Evolutionary conservation across 2,113 vertebrate species (phyloP), one percentile per base, ranked within the genome.

Genomic region (Marmota flaviventris): DNA sequence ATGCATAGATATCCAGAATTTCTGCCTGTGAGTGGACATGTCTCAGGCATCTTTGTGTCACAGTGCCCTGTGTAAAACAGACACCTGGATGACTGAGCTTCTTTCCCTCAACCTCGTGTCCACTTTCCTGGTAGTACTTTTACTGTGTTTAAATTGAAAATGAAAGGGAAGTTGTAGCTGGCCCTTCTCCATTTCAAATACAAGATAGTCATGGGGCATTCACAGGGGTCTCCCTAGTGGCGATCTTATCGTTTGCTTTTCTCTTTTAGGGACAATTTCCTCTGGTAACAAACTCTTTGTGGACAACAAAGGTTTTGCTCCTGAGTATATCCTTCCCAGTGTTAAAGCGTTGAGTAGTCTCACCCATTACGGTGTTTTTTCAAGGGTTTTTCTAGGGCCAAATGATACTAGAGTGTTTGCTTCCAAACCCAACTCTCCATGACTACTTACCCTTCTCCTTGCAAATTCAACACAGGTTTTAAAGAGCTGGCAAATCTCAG

Each of bases 381-480:
- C 42, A 69, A 67, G n/a, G 48, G 39, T 8, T 91, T 39, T 91
- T 81, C 45, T 65, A 91, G 84, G 73, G 27, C 24, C 39, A 88
- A 85, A 29, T 39, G 24, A 51, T 34, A 27, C 12, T 83, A 48
- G 20, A 24, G 27, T 89, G 42, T 79, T 37, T 56, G 45, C 56
- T 86, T 82, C 18, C 9, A 48, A 17, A 82, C 17, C 25, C 34
- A 89, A 5, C 27, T 58, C 58, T 89, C 39, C 81, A 24, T 34
- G 13, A 58, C 34, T 18, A 37, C 22, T 48, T 6, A 39, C 14
- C 90, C 69, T 91, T 16, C 85, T 65, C 37, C 61, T 73, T 69
- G 70, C 32, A 96, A 91, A 86, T 83, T 85, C 86, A 97, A 75
- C 22, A 48, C 8, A 79, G 75, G 56, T 77, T 78, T 87, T 51